Evolutionary conservation across 2,113 vertebrate genomes (phyloP).

Genomic region (Camelus dromedarius): DNA sequence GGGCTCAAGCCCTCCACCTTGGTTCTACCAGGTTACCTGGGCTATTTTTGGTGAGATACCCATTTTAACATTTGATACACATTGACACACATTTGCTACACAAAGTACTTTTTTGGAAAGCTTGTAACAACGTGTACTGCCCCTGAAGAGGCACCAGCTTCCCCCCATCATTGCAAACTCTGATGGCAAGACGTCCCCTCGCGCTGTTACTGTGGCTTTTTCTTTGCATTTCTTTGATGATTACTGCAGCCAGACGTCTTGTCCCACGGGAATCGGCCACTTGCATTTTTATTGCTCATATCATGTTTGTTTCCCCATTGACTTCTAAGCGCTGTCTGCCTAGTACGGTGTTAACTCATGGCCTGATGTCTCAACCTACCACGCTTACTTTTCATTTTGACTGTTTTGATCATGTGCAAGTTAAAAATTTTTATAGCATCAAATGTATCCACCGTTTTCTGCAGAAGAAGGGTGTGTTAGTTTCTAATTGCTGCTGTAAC

Average conservation of each 20-base stretch:
- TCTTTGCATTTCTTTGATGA: neutral
- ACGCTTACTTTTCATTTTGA: neutral
- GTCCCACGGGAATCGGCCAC: neutral
- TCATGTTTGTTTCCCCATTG: neutral
- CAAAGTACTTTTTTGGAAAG: neutral
- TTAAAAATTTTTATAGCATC: neutral
- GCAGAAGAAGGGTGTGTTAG: neutral
- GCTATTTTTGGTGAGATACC: neutral
- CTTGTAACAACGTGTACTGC: neutral
- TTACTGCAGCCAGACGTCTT: neutral
- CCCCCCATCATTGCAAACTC: neutral
- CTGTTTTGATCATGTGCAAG: neutral
- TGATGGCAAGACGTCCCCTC: no score
- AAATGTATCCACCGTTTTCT: neutral
- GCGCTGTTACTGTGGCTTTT: fast-evolving
- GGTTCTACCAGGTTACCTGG: neutral
- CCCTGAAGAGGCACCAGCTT: fast-evolving
- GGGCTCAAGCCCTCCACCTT: fast-evolving
- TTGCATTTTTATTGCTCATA: neutral
- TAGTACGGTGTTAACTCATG: fast-evolving
- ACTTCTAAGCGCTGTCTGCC: neutral
- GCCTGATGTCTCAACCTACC: neutral
- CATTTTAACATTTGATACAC: neutral
- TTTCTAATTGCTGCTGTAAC: neutral
- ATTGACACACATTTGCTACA: neutral